Evolutionary conservation across 2,888 invertebrate genomes (phyloP).

Genomic region (Lasioglossum leucozonium): DNA sequence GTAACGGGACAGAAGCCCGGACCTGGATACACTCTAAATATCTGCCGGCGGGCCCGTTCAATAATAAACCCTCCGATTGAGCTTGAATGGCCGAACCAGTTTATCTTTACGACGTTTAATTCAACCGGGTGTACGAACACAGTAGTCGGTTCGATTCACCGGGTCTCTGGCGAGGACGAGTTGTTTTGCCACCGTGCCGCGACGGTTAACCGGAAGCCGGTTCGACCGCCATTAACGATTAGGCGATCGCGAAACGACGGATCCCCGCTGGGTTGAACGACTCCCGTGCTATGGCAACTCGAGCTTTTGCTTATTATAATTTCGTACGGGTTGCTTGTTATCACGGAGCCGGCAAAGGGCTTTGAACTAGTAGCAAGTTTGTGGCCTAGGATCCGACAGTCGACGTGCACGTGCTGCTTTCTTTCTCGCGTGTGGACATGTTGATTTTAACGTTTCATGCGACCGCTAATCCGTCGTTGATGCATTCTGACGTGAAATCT

Average conservation of each 20-base stretch:
- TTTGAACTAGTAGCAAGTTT: constrained; percentile 10
- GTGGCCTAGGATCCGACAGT: constrained; percentile 2
- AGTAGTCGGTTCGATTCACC: constrained; percentile 31
- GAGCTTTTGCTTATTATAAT: constrained; percentile 29
- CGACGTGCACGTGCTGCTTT: background rate
- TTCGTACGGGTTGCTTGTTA: constrained; percentile 27
- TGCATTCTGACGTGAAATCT: background rate
- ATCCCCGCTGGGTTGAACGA: constrained; percentile 34
- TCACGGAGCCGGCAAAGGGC: constrained; percentile 2
- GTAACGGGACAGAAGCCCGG: constrained; percentile 29
- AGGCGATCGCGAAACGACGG: constrained; percentile 43
- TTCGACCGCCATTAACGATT: constrained; percentile 31
- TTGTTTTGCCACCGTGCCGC: background rate
- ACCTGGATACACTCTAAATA: constrained; percentile 64
- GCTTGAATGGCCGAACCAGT: constrained; percentile 61
- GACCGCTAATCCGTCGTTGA: background rate
- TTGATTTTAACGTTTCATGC: background rate
- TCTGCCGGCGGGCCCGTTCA: constrained; percentile 66
- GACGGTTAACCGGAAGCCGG: constrained; percentile 3
- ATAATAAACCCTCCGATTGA: constrained; percentile 73
- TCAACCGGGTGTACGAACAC: constrained; percentile 28
- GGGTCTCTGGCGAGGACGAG: background rate
- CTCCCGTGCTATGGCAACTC: background rate
- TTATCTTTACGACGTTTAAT: constrained; percentile 67
- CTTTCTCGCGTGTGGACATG: background rate